Evolutionary conservation across 2,888 invertebrate species (phyloP).

Genomic region (Drosophila nr. fundita): DNA sequence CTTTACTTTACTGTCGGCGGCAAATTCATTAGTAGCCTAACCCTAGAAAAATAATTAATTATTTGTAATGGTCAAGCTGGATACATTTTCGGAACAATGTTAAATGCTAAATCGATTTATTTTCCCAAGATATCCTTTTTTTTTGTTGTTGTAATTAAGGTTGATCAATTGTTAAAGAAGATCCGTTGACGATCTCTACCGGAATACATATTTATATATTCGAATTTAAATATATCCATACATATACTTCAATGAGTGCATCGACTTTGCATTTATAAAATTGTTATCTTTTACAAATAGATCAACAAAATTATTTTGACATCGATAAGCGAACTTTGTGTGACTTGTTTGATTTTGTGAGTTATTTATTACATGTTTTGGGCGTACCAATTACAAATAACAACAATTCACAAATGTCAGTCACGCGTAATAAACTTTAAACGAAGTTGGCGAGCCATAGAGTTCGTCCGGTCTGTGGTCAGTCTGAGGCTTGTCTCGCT

Average conservation of each 20-base stretch:
- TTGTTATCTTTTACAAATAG: not conserved
- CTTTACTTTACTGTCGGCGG: not conserved
- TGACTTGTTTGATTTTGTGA: slow-evolving; percentile 32
- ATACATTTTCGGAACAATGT: not conserved
- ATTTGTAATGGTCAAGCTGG: not conserved
- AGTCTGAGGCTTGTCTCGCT: slow-evolving; percentile 42
- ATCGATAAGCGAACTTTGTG: slow-evolving; percentile 12
- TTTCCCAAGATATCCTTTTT: not conserved
- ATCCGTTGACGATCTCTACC: not conserved
- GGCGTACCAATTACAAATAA: slow-evolving; percentile 68
- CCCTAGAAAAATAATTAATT: not conserved
- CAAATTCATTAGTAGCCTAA: not conserved
- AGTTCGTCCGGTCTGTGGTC: slow-evolving; percentile 60
- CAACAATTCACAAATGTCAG: slow-evolving; percentile 73
- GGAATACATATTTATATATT: not conserved
- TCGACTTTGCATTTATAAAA: no score
- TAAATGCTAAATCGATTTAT: not conserved
- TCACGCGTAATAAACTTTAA: slow-evolving; percentile 78
- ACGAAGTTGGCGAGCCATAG: slow-evolving; percentile 70
- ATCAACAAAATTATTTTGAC: slow-evolving; percentile 3
- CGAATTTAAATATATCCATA: not conserved
- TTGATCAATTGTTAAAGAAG: not conserved
- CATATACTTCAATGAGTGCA: not conserved
- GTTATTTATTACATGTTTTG: slow-evolving; percentile 59
- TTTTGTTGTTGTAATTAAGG: not conserved